Conservation (phyloP, 2,797 vertebrate genomes). For the Manis crassicaudata region DNA sequence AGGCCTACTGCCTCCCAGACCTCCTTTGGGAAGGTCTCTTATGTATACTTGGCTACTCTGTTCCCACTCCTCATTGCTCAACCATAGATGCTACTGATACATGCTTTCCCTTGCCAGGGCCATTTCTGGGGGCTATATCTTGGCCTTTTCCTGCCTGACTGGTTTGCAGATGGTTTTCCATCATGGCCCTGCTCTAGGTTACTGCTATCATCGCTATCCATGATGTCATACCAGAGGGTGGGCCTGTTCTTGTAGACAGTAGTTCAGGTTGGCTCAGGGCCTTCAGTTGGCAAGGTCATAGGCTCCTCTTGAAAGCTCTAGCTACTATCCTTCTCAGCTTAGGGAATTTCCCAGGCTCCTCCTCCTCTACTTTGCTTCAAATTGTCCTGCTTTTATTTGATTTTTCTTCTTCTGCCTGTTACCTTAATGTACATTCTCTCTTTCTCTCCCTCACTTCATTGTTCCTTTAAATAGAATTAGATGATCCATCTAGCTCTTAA, state of each 20-base stretch:
- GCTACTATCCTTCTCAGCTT: background rate
- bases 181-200: background rate
- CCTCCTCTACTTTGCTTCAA: background rate
- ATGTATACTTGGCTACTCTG: background rate
- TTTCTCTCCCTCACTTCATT: background rate
- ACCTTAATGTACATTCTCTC: background rate
- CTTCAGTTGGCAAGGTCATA: background rate
- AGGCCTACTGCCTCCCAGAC: background rate
- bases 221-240: background rate
- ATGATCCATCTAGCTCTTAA: background rate
- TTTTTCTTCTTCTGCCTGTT: background rate
- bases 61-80: background rate
- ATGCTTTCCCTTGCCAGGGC: background rate
- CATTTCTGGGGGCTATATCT: background rate
- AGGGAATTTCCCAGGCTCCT: background rate
- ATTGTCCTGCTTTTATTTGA: background rate
- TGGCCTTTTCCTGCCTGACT: background rate
- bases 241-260: background rate
- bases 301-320: background rate
- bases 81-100: background rate
- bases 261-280: background rate
- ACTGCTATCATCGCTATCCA: background rate
- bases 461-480: background rate
- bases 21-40: background rate
- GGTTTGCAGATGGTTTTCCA: background rate